Evolutionary conservation across 2,113 vertebrate genomes (phyloP), one percentile per base, ranked within the genome.

Genomic region (Alaudala cheleensis): DNA sequence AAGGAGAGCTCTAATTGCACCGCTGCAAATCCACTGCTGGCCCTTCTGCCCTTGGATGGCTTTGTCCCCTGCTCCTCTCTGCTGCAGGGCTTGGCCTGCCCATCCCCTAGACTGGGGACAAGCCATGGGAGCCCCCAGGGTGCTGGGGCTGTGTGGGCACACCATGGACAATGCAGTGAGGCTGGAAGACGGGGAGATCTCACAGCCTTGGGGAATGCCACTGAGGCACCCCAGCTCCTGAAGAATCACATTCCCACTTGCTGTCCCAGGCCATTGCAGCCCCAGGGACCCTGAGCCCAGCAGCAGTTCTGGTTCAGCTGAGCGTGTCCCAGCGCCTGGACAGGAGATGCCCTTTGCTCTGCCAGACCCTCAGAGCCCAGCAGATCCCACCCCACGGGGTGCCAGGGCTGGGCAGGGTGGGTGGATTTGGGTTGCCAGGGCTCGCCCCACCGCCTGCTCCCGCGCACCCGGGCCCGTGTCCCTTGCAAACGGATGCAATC

Each of bases 151-250:
- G 3, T 1, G 1, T 1, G 9, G 19, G 51, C 51, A 24, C 65
- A 3, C 8, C 1, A 20, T 0, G n/a, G 86, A 4, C 31, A 9
- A 4, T 0, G 33, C 33, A 6, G 16, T 0, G 3, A n/a, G 21
- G 44, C 47, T 20, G 33, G 11, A 24, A 22, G 4, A 1, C 6
- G 0, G 58, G 60, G 62, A 39, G n/a, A 49, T 3, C 6, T 14
- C 40, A 19, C 3, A 2, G 60, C 18, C 40, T 25, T 0, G 7
- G 33, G 37, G 0, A 0, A 19, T 6, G 77, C 44, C 61, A 3
- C 42, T 0, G 1, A 12, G 25, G 44, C 39, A 9, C 23, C 4
- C 28, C 44, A 51, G 51, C 66, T 12, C 49, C 42, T 13, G 44
- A 13, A 29, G 28, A 13, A 56, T n/a, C 26, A 18, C 6, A 0